Conservation (phyloP, 2,797 vertebrate species). For the Channa striata region DNA sequence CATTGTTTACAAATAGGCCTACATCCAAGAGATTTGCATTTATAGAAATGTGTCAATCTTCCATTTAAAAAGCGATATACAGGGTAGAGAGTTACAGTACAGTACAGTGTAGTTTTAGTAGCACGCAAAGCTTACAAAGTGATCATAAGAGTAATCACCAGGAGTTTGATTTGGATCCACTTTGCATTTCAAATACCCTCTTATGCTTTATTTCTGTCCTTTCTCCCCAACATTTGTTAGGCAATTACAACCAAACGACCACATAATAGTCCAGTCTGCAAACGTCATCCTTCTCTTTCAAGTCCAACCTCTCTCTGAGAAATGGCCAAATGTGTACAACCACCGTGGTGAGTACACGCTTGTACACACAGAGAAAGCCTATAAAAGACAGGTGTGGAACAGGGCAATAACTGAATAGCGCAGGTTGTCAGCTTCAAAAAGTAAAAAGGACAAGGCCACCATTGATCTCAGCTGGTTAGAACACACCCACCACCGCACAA, state of each 20-base stretch:
- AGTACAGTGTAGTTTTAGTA: too few relatives aligned
- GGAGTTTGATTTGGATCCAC: constrained; percentile 36
- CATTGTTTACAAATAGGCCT: constrained; percentile 10
- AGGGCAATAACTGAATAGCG: constrained; percentile 67
- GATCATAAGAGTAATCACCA: not conserved
- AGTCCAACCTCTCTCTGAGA: constrained; percentile 57
- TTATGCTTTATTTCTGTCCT: constrained; percentile 9
- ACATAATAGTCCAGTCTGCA: constrained; percentile 62
- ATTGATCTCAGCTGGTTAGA: constrained; percentile 67
- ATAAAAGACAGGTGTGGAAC: constrained; percentile 75
- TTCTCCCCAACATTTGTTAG: constrained; percentile 76
- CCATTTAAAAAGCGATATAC: constrained; percentile 20
- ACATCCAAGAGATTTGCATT: constrained; percentile 26
- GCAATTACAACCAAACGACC: constrained; percentile 80
- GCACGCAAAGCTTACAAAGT: not conserved
- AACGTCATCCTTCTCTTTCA: constrained; percentile 60
- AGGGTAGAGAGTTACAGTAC: not conserved
- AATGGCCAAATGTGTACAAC: constrained; percentile 57
- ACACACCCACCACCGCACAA: constrained; percentile 50
- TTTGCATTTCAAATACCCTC: constrained; percentile 66
- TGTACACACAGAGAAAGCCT: constrained; percentile 50
- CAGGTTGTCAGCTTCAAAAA: constrained; percentile 55
- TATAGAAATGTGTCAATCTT: constrained; percentile 48
- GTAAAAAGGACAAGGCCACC: constrained; percentile 61
- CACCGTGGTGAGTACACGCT: constrained; percentile 41